phyloP scores from a whole-genome alignment of 2,113 vertebrate genomes.

The Syngnathoides biaculeatus region DNA sequence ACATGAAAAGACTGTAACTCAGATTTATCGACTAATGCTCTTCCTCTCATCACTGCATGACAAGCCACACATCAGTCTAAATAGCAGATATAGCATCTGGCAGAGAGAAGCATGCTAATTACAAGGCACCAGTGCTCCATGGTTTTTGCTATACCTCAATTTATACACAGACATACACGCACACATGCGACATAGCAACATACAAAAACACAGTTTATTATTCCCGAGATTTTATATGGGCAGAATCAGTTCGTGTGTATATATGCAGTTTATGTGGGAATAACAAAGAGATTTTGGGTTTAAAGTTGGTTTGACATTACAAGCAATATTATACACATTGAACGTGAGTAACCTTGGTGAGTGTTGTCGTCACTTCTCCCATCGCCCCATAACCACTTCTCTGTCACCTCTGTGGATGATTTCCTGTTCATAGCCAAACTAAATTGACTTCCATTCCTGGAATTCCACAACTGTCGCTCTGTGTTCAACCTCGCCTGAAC shows the following conservation, averaged over 20 bases:
- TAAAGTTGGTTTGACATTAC: neutral
- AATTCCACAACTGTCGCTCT: slow-evolving; percentile 70
- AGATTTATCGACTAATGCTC: slow-evolving; percentile 2
- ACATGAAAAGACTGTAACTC: slow-evolving; percentile 9
- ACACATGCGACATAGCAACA: slow-evolving; percentile 1
- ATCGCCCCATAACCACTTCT: slow-evolving; percentile 6
- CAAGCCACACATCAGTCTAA: slow-evolving; percentile 51
- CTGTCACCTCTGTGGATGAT: slow-evolving; percentile 38
- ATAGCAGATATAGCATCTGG: slow-evolving; percentile 66
- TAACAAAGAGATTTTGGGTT: slow-evolving; percentile 4
- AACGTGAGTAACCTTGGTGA: neutral
- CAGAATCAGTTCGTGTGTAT: slow-evolving; percentile 8
- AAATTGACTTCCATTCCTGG: slow-evolving; percentile 65
- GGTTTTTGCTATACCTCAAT: slow-evolving; percentile 33
- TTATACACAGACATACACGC: slow-evolving; percentile 6
- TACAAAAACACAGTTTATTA: slow-evolving; percentile 19
- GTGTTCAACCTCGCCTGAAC: slow-evolving; percentile 64
- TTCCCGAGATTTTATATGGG: slow-evolving; percentile 19
- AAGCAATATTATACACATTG: neutral
- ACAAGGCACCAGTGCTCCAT: slow-evolving; percentile 45
- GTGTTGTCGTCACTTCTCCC: neutral
- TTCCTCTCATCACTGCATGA: slow-evolving; percentile 11
- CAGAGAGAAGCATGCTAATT: slow-evolving; percentile 57
- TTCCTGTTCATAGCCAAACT: slow-evolving; percentile 28
- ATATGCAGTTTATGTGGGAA: slow-evolving; percentile 7